Percentiles rank a stretch among this genome's conserved stretches.
Evolutionary conservation across 2,113 vertebrate genomes (phyloP).

Genomic region (Calidris pugnax): DNA sequence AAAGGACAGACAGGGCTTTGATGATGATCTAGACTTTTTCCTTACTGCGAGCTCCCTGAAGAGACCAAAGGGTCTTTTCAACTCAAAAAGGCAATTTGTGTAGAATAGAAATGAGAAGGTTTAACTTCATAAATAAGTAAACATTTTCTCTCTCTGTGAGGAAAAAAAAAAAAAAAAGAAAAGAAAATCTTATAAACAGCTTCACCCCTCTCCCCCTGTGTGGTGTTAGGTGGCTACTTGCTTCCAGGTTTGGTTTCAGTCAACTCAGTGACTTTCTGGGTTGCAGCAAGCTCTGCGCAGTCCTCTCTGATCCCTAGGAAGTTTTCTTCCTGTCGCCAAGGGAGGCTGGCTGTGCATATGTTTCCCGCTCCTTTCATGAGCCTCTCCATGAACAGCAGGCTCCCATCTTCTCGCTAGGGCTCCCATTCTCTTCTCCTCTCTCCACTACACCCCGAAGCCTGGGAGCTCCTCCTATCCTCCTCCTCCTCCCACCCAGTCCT

Average conservation of each 20-base stretch:
- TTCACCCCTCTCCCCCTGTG: neutral
- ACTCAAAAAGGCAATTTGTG: neutral
- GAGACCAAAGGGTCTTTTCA: neutral
- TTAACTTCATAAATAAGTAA: neutral
- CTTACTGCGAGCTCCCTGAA: neutral
- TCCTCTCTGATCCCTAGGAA: neutral
- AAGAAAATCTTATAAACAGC: neutral
- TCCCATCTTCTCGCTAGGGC: constrained; percentile 14
- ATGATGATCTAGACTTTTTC: neutral
- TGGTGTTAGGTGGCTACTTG: neutral
- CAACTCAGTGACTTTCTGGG: neutral
- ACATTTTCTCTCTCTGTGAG: neutral
- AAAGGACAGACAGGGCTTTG: neutral
- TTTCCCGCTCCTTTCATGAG: neutral
- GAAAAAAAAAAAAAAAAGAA: neutral
- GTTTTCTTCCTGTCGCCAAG: neutral
- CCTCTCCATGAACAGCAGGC: constrained; percentile 44
- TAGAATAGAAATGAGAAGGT: neutral
- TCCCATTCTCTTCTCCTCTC: neutral
- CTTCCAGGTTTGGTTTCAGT: constrained; percentile 12
- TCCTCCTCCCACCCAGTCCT: constrained; percentile 33
- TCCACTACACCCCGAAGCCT: neutral
- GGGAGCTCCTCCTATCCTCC: constrained; percentile 1
- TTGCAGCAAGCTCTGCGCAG: neutral
- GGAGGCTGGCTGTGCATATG: neutral